Conservation (phyloP, 1,140 invertebrate species). For the Mya arenaria region DNA sequence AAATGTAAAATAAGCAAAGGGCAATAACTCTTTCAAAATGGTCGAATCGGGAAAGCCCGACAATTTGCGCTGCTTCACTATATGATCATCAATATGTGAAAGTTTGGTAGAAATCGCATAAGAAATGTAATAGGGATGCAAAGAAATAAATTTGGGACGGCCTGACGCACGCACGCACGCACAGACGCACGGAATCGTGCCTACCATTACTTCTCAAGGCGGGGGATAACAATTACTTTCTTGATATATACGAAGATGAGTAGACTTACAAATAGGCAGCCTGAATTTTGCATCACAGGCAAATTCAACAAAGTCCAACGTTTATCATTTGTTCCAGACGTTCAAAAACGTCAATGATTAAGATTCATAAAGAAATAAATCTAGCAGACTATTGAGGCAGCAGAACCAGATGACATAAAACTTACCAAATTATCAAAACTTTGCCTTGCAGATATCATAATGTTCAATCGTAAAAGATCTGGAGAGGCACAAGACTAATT, state of each 20-base stretch:
- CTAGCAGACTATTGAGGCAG: not conserved
- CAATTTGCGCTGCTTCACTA: too few relatives aligned
- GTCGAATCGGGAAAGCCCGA: too few relatives aligned
- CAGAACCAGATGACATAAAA: not conserved
- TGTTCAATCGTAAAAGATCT: not conserved
- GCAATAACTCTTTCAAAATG: too few relatives aligned
- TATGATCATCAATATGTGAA: too few relatives aligned
- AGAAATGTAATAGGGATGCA: too few relatives aligned
- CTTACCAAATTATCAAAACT: not conserved
- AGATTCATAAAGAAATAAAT: not conserved
- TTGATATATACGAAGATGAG: not conserved
- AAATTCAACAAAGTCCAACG: not conserved
- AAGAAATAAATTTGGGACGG: too few relatives aligned
- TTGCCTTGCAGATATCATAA: conserved; percentile 1
- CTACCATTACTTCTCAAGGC: too few relatives aligned
- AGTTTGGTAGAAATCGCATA: too few relatives aligned
- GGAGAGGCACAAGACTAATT: conserved; percentile 7
- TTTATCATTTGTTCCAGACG: not conserved
- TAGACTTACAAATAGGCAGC: conserved; percentile 1
- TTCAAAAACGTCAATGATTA: not conserved
- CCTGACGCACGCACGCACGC: too few relatives aligned
- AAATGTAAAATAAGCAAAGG: too few relatives aligned
- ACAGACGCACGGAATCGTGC: too few relatives aligned
- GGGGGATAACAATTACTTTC: not conserved
- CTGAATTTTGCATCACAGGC: not conserved